Evolutionary conservation across 1,140 invertebrate species (phyloP), one percentile per base, ranked within the genome.

Genomic region (Arctopsyche grandis): DNA sequence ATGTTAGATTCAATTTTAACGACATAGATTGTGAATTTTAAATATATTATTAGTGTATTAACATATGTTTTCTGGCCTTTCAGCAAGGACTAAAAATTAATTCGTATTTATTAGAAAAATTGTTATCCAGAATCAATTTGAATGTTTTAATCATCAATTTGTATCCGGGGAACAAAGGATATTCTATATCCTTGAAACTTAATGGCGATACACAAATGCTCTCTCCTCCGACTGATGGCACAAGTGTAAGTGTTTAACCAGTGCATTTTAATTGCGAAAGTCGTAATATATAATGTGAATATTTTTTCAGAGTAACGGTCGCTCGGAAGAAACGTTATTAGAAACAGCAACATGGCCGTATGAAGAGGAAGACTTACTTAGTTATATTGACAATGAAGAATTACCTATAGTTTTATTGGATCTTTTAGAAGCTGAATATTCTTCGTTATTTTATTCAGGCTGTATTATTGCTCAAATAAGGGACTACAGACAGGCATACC

Each of bases 381-480:
- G 91, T 81, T 95, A 92, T 84, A 93, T 96, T 81, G 94, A 96
- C 85, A 94, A 94, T 87, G 94, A 95, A 84, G 92, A 97, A 87
- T 88, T 98, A 84, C 96, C 96, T 69, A 93, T 96, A 75, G 91
- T 94, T 83, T 88, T 98, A 38, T 89, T 96, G 79, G 96, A 98
- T 86, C 87, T 97, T 75, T 86, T 98, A 60, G 95, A 96, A 84
- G 90, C 92, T 75, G 92, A 93, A 83, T 92, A 94, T 82, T 92
- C 93, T 21, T 92, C 93, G 85, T 90, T 98, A 21, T 98, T 97
- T 88, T 97, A 98, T 85, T 94, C 93, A 82, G 96, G 96, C 29
- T 97, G 96, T 88, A 94, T 98, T 63, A 94, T 98, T 84, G 94
- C 93, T 80, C 95, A 98, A 91, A 91, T 98, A 80, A 90, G 96